Evolutionary conservation across 92 coral and sea anemone genomes (phyloP).

Genomic region (Umimayanthus chanpuru): DNA sequence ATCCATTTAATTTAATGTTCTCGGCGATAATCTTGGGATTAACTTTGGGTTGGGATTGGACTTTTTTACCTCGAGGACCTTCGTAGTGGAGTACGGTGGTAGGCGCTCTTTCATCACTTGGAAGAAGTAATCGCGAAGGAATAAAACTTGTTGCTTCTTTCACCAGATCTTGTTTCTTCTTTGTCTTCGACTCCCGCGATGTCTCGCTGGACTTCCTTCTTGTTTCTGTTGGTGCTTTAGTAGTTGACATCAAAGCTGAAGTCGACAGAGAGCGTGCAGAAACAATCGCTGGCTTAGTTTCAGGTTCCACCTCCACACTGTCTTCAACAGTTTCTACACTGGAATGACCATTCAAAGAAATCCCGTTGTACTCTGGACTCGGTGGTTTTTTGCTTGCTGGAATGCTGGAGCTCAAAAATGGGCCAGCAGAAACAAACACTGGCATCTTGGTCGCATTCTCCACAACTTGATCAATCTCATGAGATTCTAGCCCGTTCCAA

Average conservation of each 20-base stretch:
- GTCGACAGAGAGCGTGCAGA: conserved; percentile 32
- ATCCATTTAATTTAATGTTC: conserved; percentile 16
- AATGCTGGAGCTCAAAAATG: conserved; percentile 39
- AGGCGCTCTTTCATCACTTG: conserved; percentile 34
- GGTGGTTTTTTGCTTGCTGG: conserved; percentile 33
- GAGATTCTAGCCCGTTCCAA: conserved; percentile 42
- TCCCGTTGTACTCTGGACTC: conserved; percentile 27
- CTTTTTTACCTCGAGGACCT: conserved; percentile 17
- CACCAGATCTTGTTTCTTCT: conserved; percentile 16
- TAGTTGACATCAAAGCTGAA: conserved; percentile 23
- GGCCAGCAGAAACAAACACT: conserved; percentile 30
- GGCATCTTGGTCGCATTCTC: conserved; percentile 35
- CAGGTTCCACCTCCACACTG: background rate
- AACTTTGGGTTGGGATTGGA: conserved; percentile 7
- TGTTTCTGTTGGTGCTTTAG: conserved; percentile 17
- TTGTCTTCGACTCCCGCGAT: conserved; percentile 14
- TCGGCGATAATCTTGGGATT: conserved; percentile 23
- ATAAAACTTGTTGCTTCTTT: conserved; percentile 33
- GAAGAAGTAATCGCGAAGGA: conserved; percentile 36
- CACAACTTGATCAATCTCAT: conserved; percentile 40
- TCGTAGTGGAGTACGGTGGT: conserved; percentile 44
- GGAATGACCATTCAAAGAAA: conserved; percentile 10
- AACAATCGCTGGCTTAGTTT: conserved; percentile 13
- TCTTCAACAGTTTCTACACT: conserved; percentile 12
- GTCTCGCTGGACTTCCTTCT: conserved; percentile 39